Evolutionary conservation across 1,140 invertebrate genomes (phyloP), one percentile per base, ranked within the genome.

Genomic region (Oreohelix idahoensis): DNA sequence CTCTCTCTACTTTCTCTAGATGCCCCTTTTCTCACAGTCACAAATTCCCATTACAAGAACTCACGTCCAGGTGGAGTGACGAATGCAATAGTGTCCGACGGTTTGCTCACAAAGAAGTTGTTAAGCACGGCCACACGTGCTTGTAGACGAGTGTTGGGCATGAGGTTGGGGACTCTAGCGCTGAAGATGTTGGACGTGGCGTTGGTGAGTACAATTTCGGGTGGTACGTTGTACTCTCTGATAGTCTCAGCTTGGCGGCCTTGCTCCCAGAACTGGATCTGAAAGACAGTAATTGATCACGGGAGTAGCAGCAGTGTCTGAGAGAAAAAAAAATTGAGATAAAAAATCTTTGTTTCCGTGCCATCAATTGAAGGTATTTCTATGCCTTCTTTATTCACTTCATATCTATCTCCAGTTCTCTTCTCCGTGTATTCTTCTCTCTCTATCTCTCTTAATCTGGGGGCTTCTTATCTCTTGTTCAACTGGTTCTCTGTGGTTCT

Each of bases 71-170:
- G 66, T 13, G 69, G 79, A 2, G 79, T 71, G 2, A 17, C 26
- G 29, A 80, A 80, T 8, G 38, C 1, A 49, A 80, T 45, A 1
- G 42, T 49, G 1, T 80, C 79, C 8, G 79, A 80, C 0, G 79
- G 79, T 15, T 63, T 45, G 53, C 79, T 80, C 35, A 80, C 79
- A 36, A 66, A 80, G 42, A 63, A 80, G 66, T 80, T 80, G 42
- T 80, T 80, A 26, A 80, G 66, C 29, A 80, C 4, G 39, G 79
- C 23, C 10, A 80, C 66, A 17, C 79, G 63, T 11, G 79, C 79
- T 29, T 71, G 53, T 26, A 80, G 38, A 1, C 17, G n/a, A 42
- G 66, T 71, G 69, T 80, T 80, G n/a, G 79, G 79, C 1, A 45
- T 36, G 1, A 80, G 17, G 45, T 70, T 20, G 0, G 20, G 49